A percentile compares a stretch with the other conserved stretches of the same genome.
Evolutionary conservation across 2,113 vertebrate species (phyloP).

Genomic region (Podiceps cristatus): DNA sequence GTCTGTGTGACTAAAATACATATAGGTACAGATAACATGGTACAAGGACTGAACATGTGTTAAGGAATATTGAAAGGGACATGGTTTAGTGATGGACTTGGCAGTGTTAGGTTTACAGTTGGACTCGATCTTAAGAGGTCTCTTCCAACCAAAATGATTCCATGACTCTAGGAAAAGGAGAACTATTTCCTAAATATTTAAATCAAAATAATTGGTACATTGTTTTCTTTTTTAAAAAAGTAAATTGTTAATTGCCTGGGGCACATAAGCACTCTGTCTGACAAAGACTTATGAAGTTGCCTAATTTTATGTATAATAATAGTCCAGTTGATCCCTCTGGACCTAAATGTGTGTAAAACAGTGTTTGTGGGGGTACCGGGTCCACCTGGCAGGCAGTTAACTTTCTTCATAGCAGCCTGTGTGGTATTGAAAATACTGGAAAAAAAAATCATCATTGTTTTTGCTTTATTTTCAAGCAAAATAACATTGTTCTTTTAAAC

Average conservation of each 20-base stretch:
- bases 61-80: background rate
- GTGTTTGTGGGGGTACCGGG: background rate
- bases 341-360: background rate
- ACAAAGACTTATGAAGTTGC: background rate
- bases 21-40: too few species aligned
- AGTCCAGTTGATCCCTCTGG: background rate
- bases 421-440: background rate
- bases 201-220: background rate
- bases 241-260: background rate
- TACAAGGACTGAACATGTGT: background rate
- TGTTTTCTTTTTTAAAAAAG: background rate
- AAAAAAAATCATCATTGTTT: background rate
- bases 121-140: too few species aligned
- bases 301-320: background rate
- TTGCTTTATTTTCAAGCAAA: background rate
- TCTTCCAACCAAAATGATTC: too few species aligned
- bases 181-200: background rate
- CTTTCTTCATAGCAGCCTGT: background rate
- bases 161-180: background rate
- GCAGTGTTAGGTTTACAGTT: too few species aligned
- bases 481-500: background rate
- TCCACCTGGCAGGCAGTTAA: background rate
- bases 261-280: background rate
- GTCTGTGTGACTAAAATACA: too few species aligned
- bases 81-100: too few species aligned